Base-by-base conservation (phyloP, 2,113 vertebrate genomes). In the Corythornis madagascariensis region DNA sequence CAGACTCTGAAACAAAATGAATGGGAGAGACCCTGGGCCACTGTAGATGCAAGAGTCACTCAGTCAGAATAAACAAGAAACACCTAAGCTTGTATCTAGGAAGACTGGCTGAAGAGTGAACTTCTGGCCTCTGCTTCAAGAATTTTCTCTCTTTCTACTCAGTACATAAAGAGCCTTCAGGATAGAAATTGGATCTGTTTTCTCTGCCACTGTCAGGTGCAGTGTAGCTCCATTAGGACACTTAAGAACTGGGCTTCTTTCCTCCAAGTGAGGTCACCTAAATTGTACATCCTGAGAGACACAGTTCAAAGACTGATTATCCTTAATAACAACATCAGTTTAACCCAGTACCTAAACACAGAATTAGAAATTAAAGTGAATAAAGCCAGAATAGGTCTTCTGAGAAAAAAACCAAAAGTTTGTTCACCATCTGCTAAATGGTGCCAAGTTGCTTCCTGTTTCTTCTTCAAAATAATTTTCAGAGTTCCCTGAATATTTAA, bases 1-100 rank as follows among this genome's bases (percentile, higher is more conserved):
- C 43, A 88, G 56, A 67, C 57, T 93, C 59, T 70, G 76, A 83
- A 77, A 90, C 10, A 59, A 76, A 86, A 83, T 6, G 55, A 96
- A 86, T 38, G 38, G 65, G 45, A 70, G 45, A 59, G 47, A 42
- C 5, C 50, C 59, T 65, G 45, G 42, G 33, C 11, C 24, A 52
- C 47, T 25, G 24, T 17, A 14, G 33, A 64, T 19, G 35, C 26
- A 43, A n/a, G 60, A 83, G 29, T 31, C 5, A 7, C 16, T 25
- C 12, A 26, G 35, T 15, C 52, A 67, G 74, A 86, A 48, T 9
- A 64, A 79, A 11, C 22, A 72, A 75, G 45, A 69, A 70, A 72
- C 1, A 4, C 24, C 38, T 25, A 9, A 66, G 38, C 45, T 60
- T 63, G 0, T 11, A 5, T 17, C 11, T 38, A 63, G 38, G 33